These are phyloP conservation scores for Fulmarus glacialis DNA, from an alignment of 2,113 vertebrate genomes.

Conservation along the genomic window DNA sequence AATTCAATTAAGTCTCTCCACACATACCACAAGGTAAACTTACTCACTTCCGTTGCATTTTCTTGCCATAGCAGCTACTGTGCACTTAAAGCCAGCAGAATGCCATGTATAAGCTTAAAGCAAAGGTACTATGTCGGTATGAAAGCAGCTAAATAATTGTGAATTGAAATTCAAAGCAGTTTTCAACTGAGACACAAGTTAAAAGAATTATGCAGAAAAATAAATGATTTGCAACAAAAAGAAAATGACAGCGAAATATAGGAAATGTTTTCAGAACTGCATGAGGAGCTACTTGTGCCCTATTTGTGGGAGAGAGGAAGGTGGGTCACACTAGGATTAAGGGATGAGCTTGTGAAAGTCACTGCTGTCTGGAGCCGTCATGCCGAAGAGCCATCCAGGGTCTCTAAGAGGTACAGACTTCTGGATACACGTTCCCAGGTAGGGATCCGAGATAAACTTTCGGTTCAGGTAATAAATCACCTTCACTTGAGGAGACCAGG, in stretches of 20 bases:
- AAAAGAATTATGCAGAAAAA: background rate
- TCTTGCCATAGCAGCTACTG: background rate
- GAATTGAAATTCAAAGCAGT: background rate
- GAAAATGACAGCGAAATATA: background rate
- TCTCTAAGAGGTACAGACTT: background rate
- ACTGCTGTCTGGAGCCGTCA: background rate
- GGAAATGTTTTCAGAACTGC: background rate
- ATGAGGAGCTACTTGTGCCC: background rate
- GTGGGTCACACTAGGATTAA: background rate
- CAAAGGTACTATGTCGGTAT: background rate
- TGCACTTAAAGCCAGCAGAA: background rate
- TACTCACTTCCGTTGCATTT: background rate
- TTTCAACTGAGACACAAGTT: background rate
- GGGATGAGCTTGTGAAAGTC: background rate
- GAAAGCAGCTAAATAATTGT: background rate
- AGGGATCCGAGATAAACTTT: background rate
- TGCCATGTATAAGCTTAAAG: background rate
- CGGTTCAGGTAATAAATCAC: background rate
- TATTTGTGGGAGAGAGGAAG: background rate
- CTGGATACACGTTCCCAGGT: background rate
- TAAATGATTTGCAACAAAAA: background rate
- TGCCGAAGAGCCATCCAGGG: background rate
- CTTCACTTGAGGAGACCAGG: background rate
- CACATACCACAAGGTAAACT: background rate
- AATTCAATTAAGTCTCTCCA: background rate